Base-by-base conservation (phyloP, 2,113 vertebrate species). In the Prietella phreatophila region DNA sequence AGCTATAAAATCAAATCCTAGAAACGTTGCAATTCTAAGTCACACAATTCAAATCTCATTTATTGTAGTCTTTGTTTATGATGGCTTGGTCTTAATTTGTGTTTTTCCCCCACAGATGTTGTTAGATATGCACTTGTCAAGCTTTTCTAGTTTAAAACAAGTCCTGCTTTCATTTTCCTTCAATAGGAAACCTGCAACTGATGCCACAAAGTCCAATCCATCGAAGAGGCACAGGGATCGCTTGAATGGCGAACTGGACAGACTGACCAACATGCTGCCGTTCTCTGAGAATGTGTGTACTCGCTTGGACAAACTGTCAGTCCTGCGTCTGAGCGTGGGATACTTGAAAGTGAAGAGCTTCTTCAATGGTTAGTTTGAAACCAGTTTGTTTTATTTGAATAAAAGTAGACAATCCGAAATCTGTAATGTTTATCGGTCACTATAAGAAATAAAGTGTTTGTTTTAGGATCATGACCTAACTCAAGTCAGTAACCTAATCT, bases 341-440 rank as follows among this genome's bases (percentile, higher is more conserved):
- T 97, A 96, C 94, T 94, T 97, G 89, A 96, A 95, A 91, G 93
- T 94, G 65, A 97, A 97, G 91, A 95, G 93, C 91, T 96, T 95
- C 93, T 95, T 88, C 61, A 88, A 80, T 5, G 82, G 87, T 88
- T 7, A 84, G 87, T 88, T 7, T 1, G 36, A 53, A 39, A 42
- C n/a, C 73, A 17, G 22, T 58, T 85, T 2, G 55, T 61, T 50
- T 85, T 58, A 61, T 69, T n/a, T 53, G 4, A 53, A n/a, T 27
- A 27, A 47, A 50, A 42, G 69, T 36, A 2, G 2, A 71, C 17
- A 20, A 2, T 19, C 4, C 20, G 9, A 81, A 81, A 58, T 33
- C 20, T 1, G 27, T 7, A 56, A 58, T 5, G 56, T 82, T 61
- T 82, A 39, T 82, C 56, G 5, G 65, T 71, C 6, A 13, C 5